phyloP scores from a whole-genome alignment of 2,113 vertebrate species.

The Podarcis muralis region DNA sequence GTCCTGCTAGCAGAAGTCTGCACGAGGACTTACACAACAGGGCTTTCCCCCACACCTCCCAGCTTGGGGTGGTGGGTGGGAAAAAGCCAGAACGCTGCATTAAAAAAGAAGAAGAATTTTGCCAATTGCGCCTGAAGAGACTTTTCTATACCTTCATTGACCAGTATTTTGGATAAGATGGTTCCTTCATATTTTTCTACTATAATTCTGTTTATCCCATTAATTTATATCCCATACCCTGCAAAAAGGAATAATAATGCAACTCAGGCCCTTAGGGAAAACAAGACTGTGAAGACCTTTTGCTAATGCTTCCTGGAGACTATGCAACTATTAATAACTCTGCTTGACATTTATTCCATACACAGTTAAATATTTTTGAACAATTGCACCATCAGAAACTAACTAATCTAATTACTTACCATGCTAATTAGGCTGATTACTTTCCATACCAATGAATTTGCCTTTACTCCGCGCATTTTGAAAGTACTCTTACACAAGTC shows the following conservation, averaged over 20 bases:
- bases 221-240: background rate
- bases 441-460: background rate
- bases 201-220: background rate
- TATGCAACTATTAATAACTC: background rate
- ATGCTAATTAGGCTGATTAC: background rate
- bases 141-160: background rate
- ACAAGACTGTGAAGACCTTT: background rate
- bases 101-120: background rate
- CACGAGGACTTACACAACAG: too few relatives aligned
- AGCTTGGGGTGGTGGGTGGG: too few relatives aligned
- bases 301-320: background rate
- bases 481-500: background rate
- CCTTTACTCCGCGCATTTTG: too few relatives aligned
- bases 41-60: too few relatives aligned
- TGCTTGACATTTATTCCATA: background rate
- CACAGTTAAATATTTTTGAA: conserved; percentile 7
- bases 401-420: background rate
- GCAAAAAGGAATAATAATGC: background rate
- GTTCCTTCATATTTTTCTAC: background rate
- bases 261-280: background rate
- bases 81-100: too few relatives aligned
- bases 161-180: background rate
- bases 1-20: too few relatives aligned
- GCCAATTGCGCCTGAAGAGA: background rate
- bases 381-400: background rate